Percentiles rank a stretch among this genome's conserved stretches.
These are phyloP conservation scores for Iselma pallidipennis DNA, from an alignment of 2,888 invertebrate genomes.

Conservation along the genomic window DNA sequence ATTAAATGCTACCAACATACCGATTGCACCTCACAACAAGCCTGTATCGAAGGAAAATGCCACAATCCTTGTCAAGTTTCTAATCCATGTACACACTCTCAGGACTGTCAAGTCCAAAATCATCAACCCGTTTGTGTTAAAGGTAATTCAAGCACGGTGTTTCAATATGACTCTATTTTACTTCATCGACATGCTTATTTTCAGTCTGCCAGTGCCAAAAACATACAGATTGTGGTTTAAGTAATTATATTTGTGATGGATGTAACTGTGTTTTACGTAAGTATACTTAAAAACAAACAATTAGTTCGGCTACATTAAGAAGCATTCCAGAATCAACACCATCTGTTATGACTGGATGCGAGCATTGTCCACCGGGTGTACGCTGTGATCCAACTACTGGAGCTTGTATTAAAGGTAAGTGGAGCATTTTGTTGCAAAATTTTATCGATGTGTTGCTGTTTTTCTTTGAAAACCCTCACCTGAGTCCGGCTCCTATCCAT, in stretches of 20 bases:
- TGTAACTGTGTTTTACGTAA: slow-evolving; percentile 70
- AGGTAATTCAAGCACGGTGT: slow-evolving; percentile 58
- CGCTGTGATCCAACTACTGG: slow-evolving; percentile 79
- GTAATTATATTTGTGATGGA: slow-evolving; percentile 67
- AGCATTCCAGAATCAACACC: slow-evolving; percentile 19
- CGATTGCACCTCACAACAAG: slow-evolving; percentile 76
- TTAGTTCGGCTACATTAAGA: neutral
- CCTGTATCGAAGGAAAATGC: slow-evolving; percentile 79
- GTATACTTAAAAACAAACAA: slow-evolving; percentile 35
- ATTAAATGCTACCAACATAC: slow-evolving; percentile 78
- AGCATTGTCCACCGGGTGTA: slow-evolving; percentile 78
- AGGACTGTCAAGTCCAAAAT: slow-evolving; percentile 80
- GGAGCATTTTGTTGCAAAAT: slow-evolving; percentile 7
- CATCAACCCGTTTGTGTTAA: slow-evolving; percentile 84
- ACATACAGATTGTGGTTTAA: slow-evolving; percentile 66
- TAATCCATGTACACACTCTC: slow-evolving; percentile 73
- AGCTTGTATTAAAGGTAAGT: slow-evolving; percentile 82
- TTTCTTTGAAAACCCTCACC: slow-evolving; percentile 33
- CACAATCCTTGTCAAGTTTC: slow-evolving; percentile 78
- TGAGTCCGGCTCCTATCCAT: slow-evolving; percentile 16
- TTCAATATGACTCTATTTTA: slow-evolving; percentile 5
- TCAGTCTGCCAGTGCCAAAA: slow-evolving; percentile 74
- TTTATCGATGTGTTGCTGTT: slow-evolving; percentile 52
- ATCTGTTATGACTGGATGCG: slow-evolving; percentile 61
- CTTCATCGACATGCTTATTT: slow-evolving; percentile 38